Evolutionary conservation across 2,888 invertebrate genomes (phyloP), one percentile per base, ranked within the genome.

Genomic region (Drosophila cyrtoloma): DNA sequence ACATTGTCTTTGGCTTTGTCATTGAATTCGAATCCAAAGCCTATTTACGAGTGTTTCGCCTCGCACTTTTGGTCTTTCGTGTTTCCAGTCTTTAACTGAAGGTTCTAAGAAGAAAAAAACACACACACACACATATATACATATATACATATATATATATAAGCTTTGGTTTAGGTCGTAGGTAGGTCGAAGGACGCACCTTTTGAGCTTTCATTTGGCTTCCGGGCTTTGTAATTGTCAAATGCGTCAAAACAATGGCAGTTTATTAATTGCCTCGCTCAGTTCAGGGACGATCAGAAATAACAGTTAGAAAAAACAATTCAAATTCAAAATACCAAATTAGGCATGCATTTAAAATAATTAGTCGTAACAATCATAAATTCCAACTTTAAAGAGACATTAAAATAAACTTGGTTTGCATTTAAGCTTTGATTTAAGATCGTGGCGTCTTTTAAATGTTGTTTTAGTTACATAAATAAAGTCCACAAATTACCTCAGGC

Each of bases 1-100:
- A 85, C 83, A 42, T 64, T 67, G 82, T 75, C 84, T 82, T 77
- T 81, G 57, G 74, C 68, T 71, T 62, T 89, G 90, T 82, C 90
- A 85, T 87, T 86, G 86, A 79, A 87, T 84, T 84, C 82, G 81
- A 70, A 19, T 69, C 28, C 28, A 44, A 78, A 78, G 78, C 79
- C 81, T 73, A 81, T 77, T 78, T 77, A 62, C 50, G 62, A 59
- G 12, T 53, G 57, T 28, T 50, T 65, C 22, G 65, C 64, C 59
- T 63, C 53, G 63, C 62, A 73, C 57, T 57, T 57, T 65, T 51
- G 50, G 66, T 60, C 59, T 66, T 65, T 65, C 33, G 35, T 14
- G 22, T 44, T 64, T 30, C 7, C 7, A 52, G 67, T 69, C 28
- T 61, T 64, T 42, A 53, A 75, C 72, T 81, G 84, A 77, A 79